Conservation (phyloP, 2,797 vertebrate genomes). For the Heliangelus exortis region DNA sequence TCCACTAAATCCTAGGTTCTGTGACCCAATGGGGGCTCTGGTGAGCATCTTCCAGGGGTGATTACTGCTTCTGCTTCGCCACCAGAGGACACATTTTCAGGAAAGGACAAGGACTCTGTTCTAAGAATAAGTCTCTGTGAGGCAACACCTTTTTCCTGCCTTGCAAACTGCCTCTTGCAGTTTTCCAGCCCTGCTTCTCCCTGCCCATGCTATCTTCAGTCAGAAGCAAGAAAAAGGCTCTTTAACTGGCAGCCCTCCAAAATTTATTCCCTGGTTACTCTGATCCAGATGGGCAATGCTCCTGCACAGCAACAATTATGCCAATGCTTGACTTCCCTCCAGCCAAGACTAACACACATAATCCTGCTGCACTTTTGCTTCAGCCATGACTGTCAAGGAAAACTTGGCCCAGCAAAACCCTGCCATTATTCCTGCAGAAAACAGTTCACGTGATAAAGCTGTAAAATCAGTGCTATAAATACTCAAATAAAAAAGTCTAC, state of each 20-base stretch:
- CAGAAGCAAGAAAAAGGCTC: neutral
- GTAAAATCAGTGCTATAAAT: neutral
- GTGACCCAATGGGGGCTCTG: fast-evolving
- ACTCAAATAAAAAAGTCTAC: neutral
- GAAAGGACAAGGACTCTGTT: neutral
- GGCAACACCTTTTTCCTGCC: neutral
- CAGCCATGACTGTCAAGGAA: neutral
- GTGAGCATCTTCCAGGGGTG: fast-evolving
- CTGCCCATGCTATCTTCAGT: neutral
- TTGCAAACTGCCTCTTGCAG: neutral
- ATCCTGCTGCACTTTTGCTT: neutral
- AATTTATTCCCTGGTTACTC: neutral
- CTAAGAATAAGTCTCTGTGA: neutral
- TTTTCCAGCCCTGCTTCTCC: neutral
- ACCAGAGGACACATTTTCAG: neutral
- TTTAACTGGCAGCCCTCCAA: neutral
- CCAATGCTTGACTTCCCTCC: neutral
- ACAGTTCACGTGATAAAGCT: neutral
- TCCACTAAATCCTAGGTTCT: neutral
- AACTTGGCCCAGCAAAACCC: neutral
- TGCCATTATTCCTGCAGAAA: neutral
- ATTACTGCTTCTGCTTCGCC: neutral
- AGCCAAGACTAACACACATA: neutral
- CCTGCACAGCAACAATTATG: neutral
- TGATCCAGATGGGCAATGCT: neutral